Evolutionary conservation across 2,113 vertebrate genomes (phyloP).

Genomic region (Nibea coibor): DNA sequence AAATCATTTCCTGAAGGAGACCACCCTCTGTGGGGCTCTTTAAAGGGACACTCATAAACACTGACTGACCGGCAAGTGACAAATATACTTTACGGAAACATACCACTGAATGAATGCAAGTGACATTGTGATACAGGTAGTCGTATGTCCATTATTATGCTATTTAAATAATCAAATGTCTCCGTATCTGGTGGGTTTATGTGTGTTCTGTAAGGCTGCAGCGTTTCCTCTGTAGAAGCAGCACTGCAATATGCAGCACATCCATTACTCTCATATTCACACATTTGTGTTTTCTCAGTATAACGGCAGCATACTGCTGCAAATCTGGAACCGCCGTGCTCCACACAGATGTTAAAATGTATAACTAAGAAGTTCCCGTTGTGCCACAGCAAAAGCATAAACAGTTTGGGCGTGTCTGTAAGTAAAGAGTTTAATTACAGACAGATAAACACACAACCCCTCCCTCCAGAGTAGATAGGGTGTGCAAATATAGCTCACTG

Average conservation of each 20-base stretch:
- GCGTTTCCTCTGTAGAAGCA: neutral
- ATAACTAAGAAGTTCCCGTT: slow-evolving; percentile 6
- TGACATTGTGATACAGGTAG: neutral
- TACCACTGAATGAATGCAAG: neutral
- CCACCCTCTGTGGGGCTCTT: slow-evolving; percentile 37
- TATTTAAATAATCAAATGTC: neutral
- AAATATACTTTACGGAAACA: slow-evolving; percentile 8
- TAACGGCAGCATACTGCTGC: neutral
- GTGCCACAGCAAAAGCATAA: slow-evolving; percentile 45
- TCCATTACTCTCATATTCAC: neutral
- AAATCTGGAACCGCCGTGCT: neutral
- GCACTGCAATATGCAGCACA: neutral
- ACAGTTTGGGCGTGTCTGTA: slow-evolving; percentile 59
- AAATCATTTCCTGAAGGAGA: slow-evolving; percentile 67
- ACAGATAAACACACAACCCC: slow-evolving; percentile 63
- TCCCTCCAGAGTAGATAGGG: slow-evolving; percentile 58
- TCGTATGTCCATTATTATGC: neutral
- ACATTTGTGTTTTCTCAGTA: slow-evolving; percentile 1
- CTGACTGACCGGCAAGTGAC: slow-evolving; percentile 11
- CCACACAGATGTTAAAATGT: slow-evolving; percentile 23
- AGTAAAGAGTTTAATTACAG: slow-evolving; percentile 73
- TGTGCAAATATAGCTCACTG: slow-evolving; percentile 68
- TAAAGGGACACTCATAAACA: slow-evolving; percentile 37
- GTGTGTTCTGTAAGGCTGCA: neutral
- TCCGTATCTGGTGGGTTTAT: neutral